These are phyloP conservation scores for Thermophis baileyi DNA, from an alignment of 2,113 vertebrate genomes.

Conservation along the genomic window DNA sequence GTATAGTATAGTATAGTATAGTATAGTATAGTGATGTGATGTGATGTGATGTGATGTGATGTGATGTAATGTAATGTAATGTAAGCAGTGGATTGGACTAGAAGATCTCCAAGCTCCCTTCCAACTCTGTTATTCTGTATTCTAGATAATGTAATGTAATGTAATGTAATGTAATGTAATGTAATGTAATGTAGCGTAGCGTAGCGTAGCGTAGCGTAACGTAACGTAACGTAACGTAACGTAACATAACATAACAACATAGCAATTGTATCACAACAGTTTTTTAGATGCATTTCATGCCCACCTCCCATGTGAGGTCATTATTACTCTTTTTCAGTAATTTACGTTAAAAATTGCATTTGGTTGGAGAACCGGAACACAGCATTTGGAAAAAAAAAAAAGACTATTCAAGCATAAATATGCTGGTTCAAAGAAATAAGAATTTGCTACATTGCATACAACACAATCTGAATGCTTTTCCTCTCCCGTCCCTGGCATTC, in stretches of 20 bases:
- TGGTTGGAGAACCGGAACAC: background rate
- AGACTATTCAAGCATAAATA: background rate
- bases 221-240: no score
- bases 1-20: no score
- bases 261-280: background rate
- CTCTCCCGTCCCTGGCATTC: background rate
- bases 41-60: no score
- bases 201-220: no score
- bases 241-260: background rate
- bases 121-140: background rate
- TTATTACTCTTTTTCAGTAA: background rate
- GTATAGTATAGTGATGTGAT: no score
- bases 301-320: background rate
- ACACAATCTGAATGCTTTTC: background rate
- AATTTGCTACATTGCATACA: background rate
- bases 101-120: background rate
- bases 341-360: background rate
- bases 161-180: no score
- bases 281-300: background rate
- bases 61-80: no score
- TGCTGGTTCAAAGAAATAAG: background rate
- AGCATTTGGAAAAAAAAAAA: no score
- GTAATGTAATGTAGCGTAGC: no score
- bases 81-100: background rate
- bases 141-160: background rate